phyloP scores from a whole-genome alignment of 2,797 vertebrate genomes.

The Microhierax caerulescens region DNA sequence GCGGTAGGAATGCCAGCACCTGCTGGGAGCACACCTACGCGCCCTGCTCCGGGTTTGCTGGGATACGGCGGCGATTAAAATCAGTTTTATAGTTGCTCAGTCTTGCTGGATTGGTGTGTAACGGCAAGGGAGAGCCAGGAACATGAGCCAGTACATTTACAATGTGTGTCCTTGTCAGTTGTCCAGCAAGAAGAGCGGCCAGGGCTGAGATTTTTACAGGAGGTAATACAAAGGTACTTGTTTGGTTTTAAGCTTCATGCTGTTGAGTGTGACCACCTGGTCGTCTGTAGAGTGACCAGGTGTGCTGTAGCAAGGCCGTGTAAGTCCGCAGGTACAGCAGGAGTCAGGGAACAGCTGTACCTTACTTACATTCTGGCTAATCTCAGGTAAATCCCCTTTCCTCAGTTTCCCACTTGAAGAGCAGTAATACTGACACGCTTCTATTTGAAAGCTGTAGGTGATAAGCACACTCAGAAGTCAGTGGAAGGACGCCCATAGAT shows the following conservation, averaged over 20 bases:
- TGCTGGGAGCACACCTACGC: neutral
- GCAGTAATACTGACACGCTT: neutral
- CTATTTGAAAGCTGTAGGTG: neutral
- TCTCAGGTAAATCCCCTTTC: neutral
- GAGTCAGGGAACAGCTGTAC: neutral
- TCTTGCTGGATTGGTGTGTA: neutral
- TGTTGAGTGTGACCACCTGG: accelerated
- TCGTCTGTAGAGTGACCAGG: neutral
- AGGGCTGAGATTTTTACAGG: neutral
- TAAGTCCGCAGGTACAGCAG: neutral
- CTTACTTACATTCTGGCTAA: neutral
- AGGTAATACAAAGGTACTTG: neutral
- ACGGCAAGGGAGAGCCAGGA: neutral
- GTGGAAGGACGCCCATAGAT: neutral
- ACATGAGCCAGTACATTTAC: accelerated
- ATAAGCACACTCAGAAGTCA: neutral
- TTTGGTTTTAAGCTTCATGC: neutral
- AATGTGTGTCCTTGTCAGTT: neutral
- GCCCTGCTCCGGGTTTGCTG: accelerated
- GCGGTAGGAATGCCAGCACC: neutral
- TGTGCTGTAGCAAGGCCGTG: neutral
- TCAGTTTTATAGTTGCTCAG: accelerated
- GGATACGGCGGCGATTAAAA: accelerated
- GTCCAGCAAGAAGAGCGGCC: neutral
- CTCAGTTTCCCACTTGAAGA: neutral